Base-by-base conservation (phyloP, 2,797 vertebrate genomes). In the Todus mexicanus region DNA sequence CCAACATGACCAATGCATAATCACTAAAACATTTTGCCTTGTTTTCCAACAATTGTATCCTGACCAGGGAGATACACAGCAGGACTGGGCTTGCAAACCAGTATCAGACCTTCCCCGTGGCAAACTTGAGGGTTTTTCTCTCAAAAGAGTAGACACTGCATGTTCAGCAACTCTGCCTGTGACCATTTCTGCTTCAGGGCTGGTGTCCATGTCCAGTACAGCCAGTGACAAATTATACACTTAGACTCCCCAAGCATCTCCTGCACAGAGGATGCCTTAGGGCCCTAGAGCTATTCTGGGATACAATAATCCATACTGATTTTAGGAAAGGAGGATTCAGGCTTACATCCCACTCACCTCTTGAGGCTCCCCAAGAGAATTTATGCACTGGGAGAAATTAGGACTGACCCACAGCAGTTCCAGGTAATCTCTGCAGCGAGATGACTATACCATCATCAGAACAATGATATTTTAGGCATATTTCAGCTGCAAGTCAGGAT, bases 81-180 rank as follows among this genome's bases (percentile, higher is more conserved):
- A 64, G 31, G 23, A 42, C 40, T 14, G 25, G 7, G 22, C 10
- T 7, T 47, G 43, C 33, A 69, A 73, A 73, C 35, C 23, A 27
- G 15, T 5, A 43, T 1, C 2, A 0, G 31, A 64, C 26, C 10
- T 79, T 33, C 21, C 27, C 47, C 1, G 2, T 9, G 18, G 27
- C 23, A 75, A 65, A 59, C 15, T 12, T 33, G n/a, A n/a, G n/a
- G n/a, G n/a, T 18, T 29, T 18, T 3, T 29, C 20, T 26, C 29
- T 25, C 38, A 15, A 19, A 57, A 53, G 20, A 64, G 6, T 33
- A 37, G 23, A n/a, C 17, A 37, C 13, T 5, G 27, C 37, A 31
- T 33, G 74, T 79, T 59, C 54, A 64, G 56, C 43, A 74, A 19
- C 38, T 74, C 14, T 48, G 15, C 35, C 33, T 42, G 48, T 40